Conservation (phyloP, 2,888 invertebrate species). For the Zaprionus bogoriensis region DNA sequence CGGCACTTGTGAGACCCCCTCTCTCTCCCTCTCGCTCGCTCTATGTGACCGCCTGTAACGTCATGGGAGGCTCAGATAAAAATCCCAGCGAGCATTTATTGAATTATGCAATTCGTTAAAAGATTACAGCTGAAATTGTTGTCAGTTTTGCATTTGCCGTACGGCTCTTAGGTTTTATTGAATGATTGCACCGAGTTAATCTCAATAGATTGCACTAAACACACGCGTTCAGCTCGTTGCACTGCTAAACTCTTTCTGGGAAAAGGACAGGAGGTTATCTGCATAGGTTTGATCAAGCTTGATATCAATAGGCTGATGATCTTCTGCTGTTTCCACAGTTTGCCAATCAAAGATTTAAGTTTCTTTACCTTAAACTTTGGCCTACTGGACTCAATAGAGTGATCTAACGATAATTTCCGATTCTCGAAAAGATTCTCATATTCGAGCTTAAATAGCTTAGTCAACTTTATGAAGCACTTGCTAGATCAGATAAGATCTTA, state of each 20-base stretch:
- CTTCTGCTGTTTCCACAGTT: too few species aligned
- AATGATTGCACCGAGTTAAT: constrained; percentile 63
- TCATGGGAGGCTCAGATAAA: constrained; percentile 14
- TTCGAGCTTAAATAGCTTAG: not conserved
- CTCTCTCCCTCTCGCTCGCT: not conserved
- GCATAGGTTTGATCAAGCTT: too few species aligned
- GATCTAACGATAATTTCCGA: too few species aligned
- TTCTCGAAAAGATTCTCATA: not conserved
- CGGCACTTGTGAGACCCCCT: too few species aligned
- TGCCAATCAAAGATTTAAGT: not conserved
- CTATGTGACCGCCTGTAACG: not conserved
- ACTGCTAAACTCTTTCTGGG: not conserved
- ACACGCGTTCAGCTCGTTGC: constrained; percentile 10
- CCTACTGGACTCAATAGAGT: too few species aligned
- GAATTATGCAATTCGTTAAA: constrained; percentile 77
- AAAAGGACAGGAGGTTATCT: too few species aligned
- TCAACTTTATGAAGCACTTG: not conserved
- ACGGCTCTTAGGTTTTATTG: constrained; percentile 51
- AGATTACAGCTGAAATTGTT: constrained; percentile 63
- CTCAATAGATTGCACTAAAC: constrained; percentile 18
- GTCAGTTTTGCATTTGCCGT: constrained; percentile 41
- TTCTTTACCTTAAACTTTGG: not conserved
- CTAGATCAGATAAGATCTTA: not conserved
- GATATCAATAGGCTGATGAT: too few species aligned
- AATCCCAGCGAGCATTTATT: constrained; percentile 53